phyloP scores from a whole-genome alignment of 2,888 invertebrate genomes.

The Drosophila fulvimacula region DNA sequence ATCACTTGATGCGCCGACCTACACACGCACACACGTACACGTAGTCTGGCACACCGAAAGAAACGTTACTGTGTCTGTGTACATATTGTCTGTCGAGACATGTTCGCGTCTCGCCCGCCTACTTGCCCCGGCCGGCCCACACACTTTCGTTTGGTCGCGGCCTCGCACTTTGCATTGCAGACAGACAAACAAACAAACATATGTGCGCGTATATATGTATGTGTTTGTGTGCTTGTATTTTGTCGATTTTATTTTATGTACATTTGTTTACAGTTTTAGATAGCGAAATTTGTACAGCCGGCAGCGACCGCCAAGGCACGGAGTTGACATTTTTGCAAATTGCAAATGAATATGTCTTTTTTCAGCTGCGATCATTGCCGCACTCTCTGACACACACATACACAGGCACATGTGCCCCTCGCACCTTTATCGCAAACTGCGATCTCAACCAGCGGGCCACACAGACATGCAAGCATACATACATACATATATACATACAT shows the following conservation, averaged over 20 bases:
- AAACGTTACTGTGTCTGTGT: slow-evolving; percentile 35
- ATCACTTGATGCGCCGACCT: slow-evolving; percentile 57
- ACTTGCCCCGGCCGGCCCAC: slow-evolving; percentile 50
- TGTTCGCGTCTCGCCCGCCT: slow-evolving; percentile 40
- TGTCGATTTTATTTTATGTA: slow-evolving; percentile 78
- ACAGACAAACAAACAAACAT: slow-evolving; percentile 40
- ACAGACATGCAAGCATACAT: slow-evolving; percentile 39
- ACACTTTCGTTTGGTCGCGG: slow-evolving; percentile 48
- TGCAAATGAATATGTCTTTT: slow-evolving; percentile 71
- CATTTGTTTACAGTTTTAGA: slow-evolving; percentile 80
- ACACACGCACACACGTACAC: slow-evolving; percentile 17
- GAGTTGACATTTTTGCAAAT: slow-evolving; percentile 78
- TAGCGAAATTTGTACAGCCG: slow-evolving; percentile 79
- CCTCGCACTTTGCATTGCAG: slow-evolving; percentile 73
- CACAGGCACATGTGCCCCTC: slow-evolving; percentile 41
- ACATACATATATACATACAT: slow-evolving; percentile 1
- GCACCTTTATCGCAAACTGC: slow-evolving; percentile 55
- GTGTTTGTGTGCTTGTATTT: slow-evolving; percentile 54
- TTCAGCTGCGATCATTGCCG: slow-evolving; percentile 57
- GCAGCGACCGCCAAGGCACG: slow-evolving; percentile 56
- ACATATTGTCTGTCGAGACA: slow-evolving; percentile 52
- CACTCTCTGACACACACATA: slow-evolving; percentile 26
- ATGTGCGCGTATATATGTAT: slow-evolving; percentile 25
- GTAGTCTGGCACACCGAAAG: neutral
- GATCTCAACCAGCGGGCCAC: slow-evolving; percentile 51